Evolutionary conservation across 2,888 invertebrate genomes (phyloP).

Genomic region (Xestia rhomboidea): DNA sequence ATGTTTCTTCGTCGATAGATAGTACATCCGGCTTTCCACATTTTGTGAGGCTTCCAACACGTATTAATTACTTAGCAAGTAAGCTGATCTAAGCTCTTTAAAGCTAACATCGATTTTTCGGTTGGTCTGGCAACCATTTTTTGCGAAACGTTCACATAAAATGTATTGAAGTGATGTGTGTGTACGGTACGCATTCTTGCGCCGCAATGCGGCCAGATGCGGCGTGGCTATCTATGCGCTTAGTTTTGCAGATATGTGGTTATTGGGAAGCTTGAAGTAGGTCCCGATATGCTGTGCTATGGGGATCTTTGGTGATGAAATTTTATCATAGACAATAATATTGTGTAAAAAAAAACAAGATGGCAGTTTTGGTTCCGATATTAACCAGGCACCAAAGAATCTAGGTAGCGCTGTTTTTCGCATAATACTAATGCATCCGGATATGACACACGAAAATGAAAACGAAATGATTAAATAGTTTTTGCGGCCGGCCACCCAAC

Average conservation of each 20-base stretch:
- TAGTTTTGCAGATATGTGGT: constrained; percentile 30
- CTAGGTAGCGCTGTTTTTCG: not conserved
- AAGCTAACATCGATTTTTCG: constrained; percentile 43
- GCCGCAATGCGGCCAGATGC: constrained; percentile 52
- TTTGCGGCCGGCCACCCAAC: constrained; percentile 34
- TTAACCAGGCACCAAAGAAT: not conserved
- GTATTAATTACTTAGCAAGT: constrained; percentile 49
- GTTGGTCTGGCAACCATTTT: constrained; percentile 39
- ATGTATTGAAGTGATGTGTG: constrained; percentile 33
- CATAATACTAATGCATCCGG: constrained; percentile 12
- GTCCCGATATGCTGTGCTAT: not conserved
- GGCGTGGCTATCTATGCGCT: constrained; percentile 29
- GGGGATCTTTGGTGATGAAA: not conserved
- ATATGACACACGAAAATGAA: constrained; percentile 32
- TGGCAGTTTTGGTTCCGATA: not conserved
- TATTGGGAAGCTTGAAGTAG: constrained; percentile 24
- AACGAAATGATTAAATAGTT: constrained; percentile 41
- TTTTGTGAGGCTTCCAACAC: constrained; percentile 41
- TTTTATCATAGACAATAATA: too few species aligned
- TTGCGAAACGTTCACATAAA: constrained; percentile 40
- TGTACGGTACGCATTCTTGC: constrained; percentile 46
- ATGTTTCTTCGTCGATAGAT: not conserved
- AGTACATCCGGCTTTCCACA: constrained; percentile 22
- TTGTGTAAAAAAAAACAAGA: not conserved
- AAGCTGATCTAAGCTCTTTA: constrained; percentile 36